Evolutionary conservation across 2,888 invertebrate genomes (phyloP).

Genomic region (Caradrina kadenii): DNA sequence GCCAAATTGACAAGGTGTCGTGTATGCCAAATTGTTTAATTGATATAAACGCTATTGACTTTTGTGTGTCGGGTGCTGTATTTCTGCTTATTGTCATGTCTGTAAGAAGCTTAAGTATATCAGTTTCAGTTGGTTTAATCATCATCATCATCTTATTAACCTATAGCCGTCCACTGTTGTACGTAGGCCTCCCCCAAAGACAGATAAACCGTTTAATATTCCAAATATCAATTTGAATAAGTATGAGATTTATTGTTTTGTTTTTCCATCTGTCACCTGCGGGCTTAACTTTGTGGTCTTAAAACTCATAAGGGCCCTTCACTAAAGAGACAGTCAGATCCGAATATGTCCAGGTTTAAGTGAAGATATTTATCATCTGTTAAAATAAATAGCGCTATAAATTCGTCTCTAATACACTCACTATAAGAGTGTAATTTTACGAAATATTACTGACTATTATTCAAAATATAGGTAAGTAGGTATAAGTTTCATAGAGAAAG

Average conservation of each 20-base stretch:
- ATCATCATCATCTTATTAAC: too few relatives aligned
- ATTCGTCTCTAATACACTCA: too few relatives aligned
- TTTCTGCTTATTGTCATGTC: not conserved
- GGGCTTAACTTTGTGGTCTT: not conserved
- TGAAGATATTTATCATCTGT: not conserved
- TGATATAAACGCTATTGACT: not conserved
- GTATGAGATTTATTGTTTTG: too few relatives aligned
- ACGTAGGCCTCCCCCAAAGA: too few relatives aligned
- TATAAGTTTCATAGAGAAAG: not conserved
- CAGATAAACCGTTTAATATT: too few relatives aligned
- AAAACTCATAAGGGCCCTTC: not conserved
- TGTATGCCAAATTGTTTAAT: not conserved
- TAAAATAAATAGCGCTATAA: not conserved
- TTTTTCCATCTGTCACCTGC: too few relatives aligned
- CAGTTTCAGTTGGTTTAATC: not conserved
- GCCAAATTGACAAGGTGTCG: constrained; percentile 7
- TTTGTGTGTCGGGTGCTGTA: not conserved
- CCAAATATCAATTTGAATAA: too few relatives aligned
- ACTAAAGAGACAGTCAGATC: too few relatives aligned
- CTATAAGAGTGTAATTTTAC: too few relatives aligned
- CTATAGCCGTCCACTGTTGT: too few relatives aligned
- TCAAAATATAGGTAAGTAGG: not conserved
- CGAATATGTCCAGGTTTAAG: too few relatives aligned
- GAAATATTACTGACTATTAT: too few relatives aligned
- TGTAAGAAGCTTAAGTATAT: not conserved